Percentiles rank a stretch among this genome's conserved stretches.
Conservation (phyloP, 1,140 invertebrate species). For the Euura lappo region DNA sequence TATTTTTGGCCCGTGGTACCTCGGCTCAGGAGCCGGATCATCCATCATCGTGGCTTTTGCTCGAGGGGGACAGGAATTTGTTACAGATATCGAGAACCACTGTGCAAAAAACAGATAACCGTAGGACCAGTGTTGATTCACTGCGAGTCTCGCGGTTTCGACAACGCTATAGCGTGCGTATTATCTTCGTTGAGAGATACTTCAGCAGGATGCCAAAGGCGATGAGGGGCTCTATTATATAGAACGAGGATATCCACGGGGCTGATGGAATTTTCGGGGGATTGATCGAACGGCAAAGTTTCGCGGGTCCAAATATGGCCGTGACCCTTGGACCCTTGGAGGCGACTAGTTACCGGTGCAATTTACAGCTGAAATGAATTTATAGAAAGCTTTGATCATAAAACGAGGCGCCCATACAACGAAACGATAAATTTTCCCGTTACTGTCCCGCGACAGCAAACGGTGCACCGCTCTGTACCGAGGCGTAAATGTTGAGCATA, state of each 20-base stretch:
- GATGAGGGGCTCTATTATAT: too few relatives aligned
- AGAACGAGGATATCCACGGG: too few relatives aligned
- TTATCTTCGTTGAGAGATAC: too few relatives aligned
- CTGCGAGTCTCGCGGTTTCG: conserved; percentile 13
- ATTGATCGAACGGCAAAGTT: neutral
- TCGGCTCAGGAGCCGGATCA: too few relatives aligned
- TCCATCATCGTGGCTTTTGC: too few relatives aligned
- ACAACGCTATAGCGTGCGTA: too few relatives aligned
- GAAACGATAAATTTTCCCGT: conserved; percentile 55
- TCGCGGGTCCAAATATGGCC: conserved; percentile 43
- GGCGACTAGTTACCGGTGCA: conserved; percentile 34
- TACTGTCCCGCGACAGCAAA: conserved; percentile 48
- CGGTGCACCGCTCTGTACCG: conserved; percentile 16
- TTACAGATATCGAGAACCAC: conserved; percentile 17
- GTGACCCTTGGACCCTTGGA: conserved; percentile 37
- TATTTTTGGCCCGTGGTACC: neutral
- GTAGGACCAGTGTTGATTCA: conserved; percentile 16
- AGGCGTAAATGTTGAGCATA: conserved; percentile 52
- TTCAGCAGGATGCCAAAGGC: too few relatives aligned
- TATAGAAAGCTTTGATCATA: conserved; percentile 47
- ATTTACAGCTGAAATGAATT: conserved; percentile 56
- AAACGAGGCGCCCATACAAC: conserved; percentile 35
- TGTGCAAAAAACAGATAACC: conserved; percentile 8
- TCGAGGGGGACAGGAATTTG: neutral
- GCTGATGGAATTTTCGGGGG: too few relatives aligned